phyloP scores from a whole-genome alignment of 2,113 vertebrate species.

The Bungarus multicinctus region DNA sequence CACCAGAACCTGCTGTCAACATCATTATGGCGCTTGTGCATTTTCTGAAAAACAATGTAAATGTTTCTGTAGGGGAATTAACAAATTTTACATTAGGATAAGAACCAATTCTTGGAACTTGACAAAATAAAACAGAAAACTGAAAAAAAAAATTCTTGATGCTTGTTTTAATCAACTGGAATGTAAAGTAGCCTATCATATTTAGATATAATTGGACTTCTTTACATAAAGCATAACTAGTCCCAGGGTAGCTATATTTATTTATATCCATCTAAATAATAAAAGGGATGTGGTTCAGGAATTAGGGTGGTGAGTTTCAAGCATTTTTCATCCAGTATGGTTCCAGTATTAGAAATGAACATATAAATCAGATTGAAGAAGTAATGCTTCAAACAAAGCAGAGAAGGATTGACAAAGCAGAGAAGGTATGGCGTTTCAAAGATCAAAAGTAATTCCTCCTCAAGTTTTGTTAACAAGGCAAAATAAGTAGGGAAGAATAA shows the following conservation, averaged over 20 bases:
- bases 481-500: background rate
- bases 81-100: constrained; percentile 15
- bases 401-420: background rate
- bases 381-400: background rate
- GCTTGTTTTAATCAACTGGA: constrained; percentile 23
- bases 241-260: background rate
- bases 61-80: constrained; percentile 13
- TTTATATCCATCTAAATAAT: background rate
- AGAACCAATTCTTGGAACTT: constrained; percentile 1
- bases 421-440: background rate
- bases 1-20: background rate
- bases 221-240: background rate
- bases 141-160: background rate
- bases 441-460: background rate
- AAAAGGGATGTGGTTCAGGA: background rate
- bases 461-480: background rate
- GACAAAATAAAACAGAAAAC: background rate
- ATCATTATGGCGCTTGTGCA: background rate
- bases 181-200: constrained; percentile 19
- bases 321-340: background rate
- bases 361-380: background rate
- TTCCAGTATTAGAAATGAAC: background rate
- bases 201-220: background rate
- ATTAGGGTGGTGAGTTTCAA: background rate
- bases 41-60: constrained; percentile 1